Percentiles rank a stretch among this genome's conserved stretches.
These are phyloP conservation scores for Cariama cristata DNA, from an alignment of 2,113 vertebrate species.

Conservation along the genomic window DNA sequence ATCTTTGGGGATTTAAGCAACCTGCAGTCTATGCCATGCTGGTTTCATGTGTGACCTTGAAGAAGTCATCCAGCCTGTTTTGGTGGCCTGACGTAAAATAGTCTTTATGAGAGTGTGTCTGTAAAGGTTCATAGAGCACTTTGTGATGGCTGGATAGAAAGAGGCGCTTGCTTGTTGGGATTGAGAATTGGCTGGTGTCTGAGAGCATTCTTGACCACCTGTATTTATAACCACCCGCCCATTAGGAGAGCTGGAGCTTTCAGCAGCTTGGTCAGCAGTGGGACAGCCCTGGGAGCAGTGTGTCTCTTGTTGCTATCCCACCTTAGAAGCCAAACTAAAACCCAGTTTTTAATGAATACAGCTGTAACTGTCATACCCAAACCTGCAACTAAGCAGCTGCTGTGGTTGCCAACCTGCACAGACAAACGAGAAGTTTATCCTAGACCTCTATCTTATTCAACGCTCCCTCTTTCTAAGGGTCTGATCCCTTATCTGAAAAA, in stretches of 20 bases:
- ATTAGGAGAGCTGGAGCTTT: background rate
- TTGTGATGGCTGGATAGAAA: background rate
- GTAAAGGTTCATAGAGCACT: background rate
- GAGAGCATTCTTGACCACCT: background rate
- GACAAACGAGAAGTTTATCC: background rate
- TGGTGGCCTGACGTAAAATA: background rate
- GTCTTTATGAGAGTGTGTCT: background rate
- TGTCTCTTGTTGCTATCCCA: background rate
- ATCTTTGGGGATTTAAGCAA: background rate
- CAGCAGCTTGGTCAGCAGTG: background rate
- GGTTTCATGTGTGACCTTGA: background rate
- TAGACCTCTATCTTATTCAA: background rate
- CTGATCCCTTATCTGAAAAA: background rate
- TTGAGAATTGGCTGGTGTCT: background rate
- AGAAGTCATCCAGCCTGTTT: background rate
- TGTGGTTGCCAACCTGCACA: accelerated
- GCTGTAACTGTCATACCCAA: background rate
- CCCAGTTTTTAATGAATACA: background rate
- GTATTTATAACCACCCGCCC: background rate
- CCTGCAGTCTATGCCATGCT: accelerated
- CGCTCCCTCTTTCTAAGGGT: background rate
- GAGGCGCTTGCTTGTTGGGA: background rate
- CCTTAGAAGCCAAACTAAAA: background rate
- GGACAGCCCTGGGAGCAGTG: background rate
- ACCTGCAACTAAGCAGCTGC: background rate